Conservation (phyloP, 1,140 invertebrate species). For the Dendroctonus ponderosae region DNA sequence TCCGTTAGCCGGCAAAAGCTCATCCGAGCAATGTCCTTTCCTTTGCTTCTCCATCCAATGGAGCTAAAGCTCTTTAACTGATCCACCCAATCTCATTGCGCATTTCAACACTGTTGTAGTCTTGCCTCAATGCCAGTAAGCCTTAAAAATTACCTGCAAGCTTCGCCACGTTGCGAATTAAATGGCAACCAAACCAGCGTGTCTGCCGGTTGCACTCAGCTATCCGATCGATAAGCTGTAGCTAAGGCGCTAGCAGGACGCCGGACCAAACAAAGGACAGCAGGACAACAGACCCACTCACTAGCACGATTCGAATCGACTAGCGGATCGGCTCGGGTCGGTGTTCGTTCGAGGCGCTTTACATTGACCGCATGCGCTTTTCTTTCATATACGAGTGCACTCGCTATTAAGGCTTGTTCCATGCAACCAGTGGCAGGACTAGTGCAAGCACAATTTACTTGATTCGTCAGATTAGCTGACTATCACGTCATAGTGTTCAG, state of each 20-base stretch:
- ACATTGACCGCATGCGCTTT: conserved; percentile 4
- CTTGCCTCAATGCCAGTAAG: too few species aligned
- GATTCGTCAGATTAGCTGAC: too few species aligned
- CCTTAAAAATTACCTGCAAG: too few species aligned
- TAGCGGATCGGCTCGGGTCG: conserved; percentile 17
- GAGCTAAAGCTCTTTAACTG: too few species aligned
- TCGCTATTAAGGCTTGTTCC: not conserved
- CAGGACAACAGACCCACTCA: conserved; percentile 6
- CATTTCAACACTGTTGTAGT: too few species aligned
- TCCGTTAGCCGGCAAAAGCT: too few species aligned
- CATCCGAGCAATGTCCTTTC: too few species aligned
- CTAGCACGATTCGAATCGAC: conserved; percentile 23
- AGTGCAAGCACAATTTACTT: too few species aligned
- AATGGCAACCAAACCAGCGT: not conserved
- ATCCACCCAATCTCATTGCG: too few species aligned
- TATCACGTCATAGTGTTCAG: too few species aligned
- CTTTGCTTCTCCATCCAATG: too few species aligned
- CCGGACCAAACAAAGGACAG: conserved; percentile 7
- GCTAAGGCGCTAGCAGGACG: not conserved
- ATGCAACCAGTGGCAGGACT: not conserved
- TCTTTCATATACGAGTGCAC: conserved; percentile 6
- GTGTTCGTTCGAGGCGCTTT: conserved; percentile 14
- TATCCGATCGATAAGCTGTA: not conserved
- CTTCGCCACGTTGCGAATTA: too few species aligned
- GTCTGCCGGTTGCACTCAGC: not conserved